Evolutionary conservation across 2,797 vertebrate genomes (phyloP), one percentile per base, ranked within the genome.

Genomic region (Pseudomugil tenellus): DNA sequence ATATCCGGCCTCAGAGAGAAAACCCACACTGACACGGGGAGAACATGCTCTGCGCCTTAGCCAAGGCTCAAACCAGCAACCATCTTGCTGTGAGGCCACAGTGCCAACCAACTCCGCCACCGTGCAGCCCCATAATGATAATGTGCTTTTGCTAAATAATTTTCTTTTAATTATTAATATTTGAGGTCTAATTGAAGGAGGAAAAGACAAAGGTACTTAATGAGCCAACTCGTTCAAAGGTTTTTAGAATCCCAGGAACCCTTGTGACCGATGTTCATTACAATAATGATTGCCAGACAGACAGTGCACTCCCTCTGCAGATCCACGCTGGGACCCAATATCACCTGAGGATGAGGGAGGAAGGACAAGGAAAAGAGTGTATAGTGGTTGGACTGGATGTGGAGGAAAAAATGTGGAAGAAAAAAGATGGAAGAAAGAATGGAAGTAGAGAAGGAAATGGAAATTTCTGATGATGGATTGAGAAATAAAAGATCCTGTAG

Each of bases 211-310:
- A 48, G n/a, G n/a, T n/a, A 6, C 29, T 21, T 34, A 21, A 72
- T 32, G 69, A 72, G 72, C 61, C 79, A 65, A 62, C 34, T 37
- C 2, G 58, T 58, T 70, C 65, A 58, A 77, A 87, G 75, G 78
- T 76, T 77, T 83, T 76, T 76, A 79, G 32, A 65, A 83, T 82
- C 77, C 75, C 80, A 80, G 82, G 80, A 83, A 69, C 78, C 43
- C 53, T 70, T 43, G 59, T 70, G 75, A 83, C 70, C 74, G 77
- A 86, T 81, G 85, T 83, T 90, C 86, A 92, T 89, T 87, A 92
- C 79, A 62, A 63, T 87, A 90, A 89, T 66, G 77, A 91, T 91
- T 74, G 67, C 52, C 70, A 29, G 80, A 70, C 78, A 84, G 83
- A 80, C 72, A 68, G 66, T 65, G 25, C 64, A 31, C 67, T 72